Base-by-base conservation (phyloP, 2,113 vertebrate species). In the Notothenia coriiceps region DNA sequence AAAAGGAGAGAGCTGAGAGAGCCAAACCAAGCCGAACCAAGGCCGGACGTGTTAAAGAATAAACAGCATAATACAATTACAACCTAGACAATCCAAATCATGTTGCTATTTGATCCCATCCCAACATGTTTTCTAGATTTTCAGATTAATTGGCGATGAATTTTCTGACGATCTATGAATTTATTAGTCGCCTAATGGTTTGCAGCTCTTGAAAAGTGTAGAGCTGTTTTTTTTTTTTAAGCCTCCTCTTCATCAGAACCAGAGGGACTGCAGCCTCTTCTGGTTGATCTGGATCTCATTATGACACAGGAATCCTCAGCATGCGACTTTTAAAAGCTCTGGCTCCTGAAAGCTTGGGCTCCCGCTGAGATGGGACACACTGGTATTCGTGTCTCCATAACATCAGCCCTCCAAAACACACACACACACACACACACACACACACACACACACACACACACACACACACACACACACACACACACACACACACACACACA, bases 211-310 rank as follows among this genome's bases (percentile, higher is more conserved):
- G 20, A 54, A 66, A 67, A 74, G 81, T 43, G 46, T 49, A 59
- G 44, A 18, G 60, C 70, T 54, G n/a, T 4, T 62, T 64, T 72
- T 76, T 70, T 76, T 73, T 51, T 66, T 35, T 18, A 71, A 47
- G 72, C 66, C 64, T 77, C 46, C 80, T 76, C 74, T 74, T 86
- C 69, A 81, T 84, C 74, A 79, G 61, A 89, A 80, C 56, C 84
- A 89, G 84, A 87, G 56, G 66, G 69, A 88, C 87, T 88, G 7
- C 66, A 86, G 80, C 54, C 70, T 70, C 51, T 63, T 82, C 72
- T 82, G 77, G 81, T 86, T 84, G 82, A 87, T 90, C 90, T 92
- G 91, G 89, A 90, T 89, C 77, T 89, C 84, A 90, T 91, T 90
- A 91, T 22, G 9, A 72, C 15, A 71, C 59, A 86, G 80, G 91